These are phyloP conservation scores for Lepus oiostolus DNA, from an alignment of 2,797 vertebrate species.

Conservation along the genomic window DNA sequence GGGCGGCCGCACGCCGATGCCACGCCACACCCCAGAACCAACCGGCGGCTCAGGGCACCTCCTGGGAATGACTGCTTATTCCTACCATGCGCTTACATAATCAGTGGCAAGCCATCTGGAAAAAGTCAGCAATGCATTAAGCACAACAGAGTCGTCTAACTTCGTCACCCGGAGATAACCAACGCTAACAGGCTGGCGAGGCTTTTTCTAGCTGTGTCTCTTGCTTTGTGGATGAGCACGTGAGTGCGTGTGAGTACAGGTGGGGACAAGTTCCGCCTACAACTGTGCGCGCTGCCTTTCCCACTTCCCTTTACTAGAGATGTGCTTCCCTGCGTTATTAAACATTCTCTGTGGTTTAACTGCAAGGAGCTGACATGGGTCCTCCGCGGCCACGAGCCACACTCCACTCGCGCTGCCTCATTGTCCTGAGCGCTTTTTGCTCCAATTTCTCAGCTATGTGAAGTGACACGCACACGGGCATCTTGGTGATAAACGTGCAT, in stretches of 20 bases:
- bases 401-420: background rate
- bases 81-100: too few species aligned
- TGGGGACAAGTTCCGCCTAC: too few species aligned
- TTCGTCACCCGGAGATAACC: background rate
- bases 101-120: background rate
- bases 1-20: too few species aligned
- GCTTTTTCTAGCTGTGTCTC: background rate
- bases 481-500: background rate
- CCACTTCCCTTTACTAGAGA: background rate
- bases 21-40: background rate
- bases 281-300: background rate
- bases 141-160: background rate
- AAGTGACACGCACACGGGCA: background rate
- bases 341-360: background rate
- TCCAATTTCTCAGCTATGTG: background rate
- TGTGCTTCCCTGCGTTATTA: background rate
- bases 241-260: too few species aligned
- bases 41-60: background rate
- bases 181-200: background rate
- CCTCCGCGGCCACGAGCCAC: background rate
- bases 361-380: background rate
- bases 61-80: background rate
- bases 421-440: background rate
- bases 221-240: background rate
- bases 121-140: background rate